These are phyloP conservation scores for Microctonus aethiopoides DNA, from an alignment of 2,888 invertebrate species.

Conservation along the genomic window DNA sequence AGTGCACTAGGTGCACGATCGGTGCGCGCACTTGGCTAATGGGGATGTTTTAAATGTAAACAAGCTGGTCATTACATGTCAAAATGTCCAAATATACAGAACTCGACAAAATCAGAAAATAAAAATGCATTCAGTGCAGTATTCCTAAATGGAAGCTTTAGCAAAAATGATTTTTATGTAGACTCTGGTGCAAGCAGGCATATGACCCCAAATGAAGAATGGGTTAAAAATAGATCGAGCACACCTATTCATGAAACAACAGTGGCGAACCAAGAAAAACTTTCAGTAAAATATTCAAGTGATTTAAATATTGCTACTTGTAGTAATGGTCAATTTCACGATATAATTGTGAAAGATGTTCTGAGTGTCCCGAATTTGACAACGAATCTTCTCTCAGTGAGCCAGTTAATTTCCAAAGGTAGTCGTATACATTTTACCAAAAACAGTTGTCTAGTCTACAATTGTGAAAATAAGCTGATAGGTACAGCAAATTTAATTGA, in stretches of 20 bases:
- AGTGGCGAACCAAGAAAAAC: no score
- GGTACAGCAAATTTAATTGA: no score
- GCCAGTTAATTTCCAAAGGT: slow-evolving; percentile 7
- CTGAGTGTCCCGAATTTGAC: slow-evolving; percentile 24
- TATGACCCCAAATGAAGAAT: slow-evolving; percentile 39
- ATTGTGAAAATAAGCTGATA: background rate
- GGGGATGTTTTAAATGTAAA: background rate
- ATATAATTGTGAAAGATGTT: no score
- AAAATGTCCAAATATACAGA: no score
- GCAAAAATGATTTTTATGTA: slow-evolving; percentile 47
- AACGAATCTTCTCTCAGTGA: slow-evolving; percentile 14
- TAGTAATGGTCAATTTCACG: background rate
- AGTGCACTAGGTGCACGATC: no score
- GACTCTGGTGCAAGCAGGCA: slow-evolving; percentile 51
- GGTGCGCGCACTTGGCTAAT: no score
- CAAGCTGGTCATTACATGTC: slow-evolving; percentile 1
- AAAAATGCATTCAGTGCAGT: slow-evolving; percentile 49
- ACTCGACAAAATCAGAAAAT: no score
- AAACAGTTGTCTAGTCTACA: background rate
- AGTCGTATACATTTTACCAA: background rate
- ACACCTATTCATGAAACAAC: no score
- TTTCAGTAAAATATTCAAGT: no score
- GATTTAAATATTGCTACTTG: no score
- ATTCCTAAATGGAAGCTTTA: slow-evolving; percentile 40
- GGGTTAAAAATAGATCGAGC: slow-evolving; percentile 17